phyloP scores from a whole-genome alignment of 2,888 invertebrate genomes.

The Apoderus coryli region DNA sequence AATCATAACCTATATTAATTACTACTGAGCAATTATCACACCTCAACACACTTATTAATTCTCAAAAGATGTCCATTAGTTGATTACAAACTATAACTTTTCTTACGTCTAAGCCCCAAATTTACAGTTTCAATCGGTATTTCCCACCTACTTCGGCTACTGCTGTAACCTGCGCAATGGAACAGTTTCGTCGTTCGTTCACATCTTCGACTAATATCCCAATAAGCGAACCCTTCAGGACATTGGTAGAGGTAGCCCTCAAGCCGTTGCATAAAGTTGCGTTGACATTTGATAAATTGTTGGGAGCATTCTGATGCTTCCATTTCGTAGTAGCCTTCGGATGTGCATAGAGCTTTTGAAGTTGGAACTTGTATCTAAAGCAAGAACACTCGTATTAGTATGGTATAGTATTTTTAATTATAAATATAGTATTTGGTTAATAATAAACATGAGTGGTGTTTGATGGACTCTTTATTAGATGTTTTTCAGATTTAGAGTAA shows the following conservation, averaged over 20 bases:
- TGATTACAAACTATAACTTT: no score
- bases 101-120: constrained; percentile 32
- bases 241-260: constrained; percentile 63
- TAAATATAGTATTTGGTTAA: no score
- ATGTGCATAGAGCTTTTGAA: constrained; percentile 44
- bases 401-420: no score
- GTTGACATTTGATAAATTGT: constrained; percentile 57
- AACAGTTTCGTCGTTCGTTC: constrained; percentile 47
- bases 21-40: no score
- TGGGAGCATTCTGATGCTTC: constrained; percentile 52
- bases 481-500: no score
- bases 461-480: no score
- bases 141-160: constrained; percentile 35
- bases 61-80: no score
- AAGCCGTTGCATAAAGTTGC: constrained; percentile 32
- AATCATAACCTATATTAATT: no score
- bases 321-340: constrained; percentile 53
- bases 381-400: no score
- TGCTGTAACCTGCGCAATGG: constrained; percentile 39
- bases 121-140: constrained; percentile 42
- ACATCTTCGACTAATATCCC: constrained; percentile 64
- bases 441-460: no score
- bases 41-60: no score
- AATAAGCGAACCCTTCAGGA: constrained; percentile 60
- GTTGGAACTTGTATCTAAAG: constrained; percentile 47